A percentile compares a stretch with the other conserved stretches of the same genome.
Evolutionary conservation across 2,888 invertebrate genomes (phyloP).

Genomic region (Hypsopygia costalis): DNA sequence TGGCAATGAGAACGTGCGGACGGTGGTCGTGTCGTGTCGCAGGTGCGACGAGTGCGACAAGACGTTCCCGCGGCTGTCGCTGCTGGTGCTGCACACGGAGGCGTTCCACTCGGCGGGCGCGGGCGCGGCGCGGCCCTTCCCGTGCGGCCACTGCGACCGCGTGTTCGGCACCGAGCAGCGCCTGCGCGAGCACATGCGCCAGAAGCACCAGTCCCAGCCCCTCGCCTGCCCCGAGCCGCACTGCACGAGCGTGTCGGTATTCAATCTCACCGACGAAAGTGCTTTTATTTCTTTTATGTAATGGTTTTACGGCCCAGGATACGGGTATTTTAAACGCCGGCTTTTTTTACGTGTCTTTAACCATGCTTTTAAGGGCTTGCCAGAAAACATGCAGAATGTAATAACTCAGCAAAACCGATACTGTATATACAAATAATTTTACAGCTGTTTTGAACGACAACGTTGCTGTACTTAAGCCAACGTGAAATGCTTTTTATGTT

Average conservation of each 20-base stretch:
- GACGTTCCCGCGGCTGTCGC: conserved; percentile 73
- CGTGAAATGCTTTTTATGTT: no score
- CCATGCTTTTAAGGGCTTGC: no score
- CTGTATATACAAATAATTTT: no score
- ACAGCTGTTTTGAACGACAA: no score
- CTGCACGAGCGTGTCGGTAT: conserved; percentile 44
- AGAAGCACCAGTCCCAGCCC: conserved; percentile 45
- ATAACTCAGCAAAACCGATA: no score
- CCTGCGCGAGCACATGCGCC: conserved; percentile 66
- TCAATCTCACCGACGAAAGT: background rate
- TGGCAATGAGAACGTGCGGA: no score
- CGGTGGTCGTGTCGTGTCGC: conserved; percentile 2
- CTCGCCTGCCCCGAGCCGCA: conserved; percentile 62
- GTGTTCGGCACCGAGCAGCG: conserved; percentile 64
- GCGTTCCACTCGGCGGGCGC: conserved; percentile 50
- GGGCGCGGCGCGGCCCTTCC: conserved; percentile 41
- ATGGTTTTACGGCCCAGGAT: no score
- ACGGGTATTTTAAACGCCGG: no score
- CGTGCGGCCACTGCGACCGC: conserved; percentile 38
- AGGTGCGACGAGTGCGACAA: conserved; percentile 79
- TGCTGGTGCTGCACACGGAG: conserved; percentile 75
- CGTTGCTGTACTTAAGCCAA: no score
- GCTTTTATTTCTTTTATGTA: no score
- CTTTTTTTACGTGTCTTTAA: no score
- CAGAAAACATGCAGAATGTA: no score